phyloP scores from a whole-genome alignment of 2,113 vertebrate species.

The Pterocles gutturalis region DNA sequence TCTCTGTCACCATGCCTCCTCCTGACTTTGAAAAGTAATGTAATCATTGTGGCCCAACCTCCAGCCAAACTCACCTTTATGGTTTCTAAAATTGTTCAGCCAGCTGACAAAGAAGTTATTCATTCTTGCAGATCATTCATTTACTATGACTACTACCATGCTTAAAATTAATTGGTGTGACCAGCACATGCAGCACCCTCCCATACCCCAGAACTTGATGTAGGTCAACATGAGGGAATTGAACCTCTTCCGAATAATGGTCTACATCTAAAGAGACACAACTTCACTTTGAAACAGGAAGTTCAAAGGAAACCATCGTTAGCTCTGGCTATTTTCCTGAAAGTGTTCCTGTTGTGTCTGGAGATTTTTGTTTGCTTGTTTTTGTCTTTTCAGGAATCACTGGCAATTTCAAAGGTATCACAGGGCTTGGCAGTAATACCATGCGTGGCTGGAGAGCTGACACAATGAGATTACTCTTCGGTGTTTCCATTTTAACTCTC shows the following conservation, averaged over 20 bases:
- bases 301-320: neutral
- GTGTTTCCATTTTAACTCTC: neutral
- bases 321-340: neutral
- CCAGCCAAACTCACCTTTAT: neutral
- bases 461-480: neutral
- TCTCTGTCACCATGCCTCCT: neutral
- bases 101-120: constrained; percentile 11
- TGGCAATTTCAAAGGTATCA: neutral
- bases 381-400: neutral
- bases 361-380: neutral
- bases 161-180: neutral
- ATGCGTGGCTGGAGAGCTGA: neutral
- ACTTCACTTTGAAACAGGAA: neutral
- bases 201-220: neutral
- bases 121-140: neutral
- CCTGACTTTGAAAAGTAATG: neutral
- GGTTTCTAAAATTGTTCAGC: neutral
- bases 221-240: neutral
- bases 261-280: neutral
- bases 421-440: neutral
- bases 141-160: neutral
- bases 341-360: constrained; percentile 17
- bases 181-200: neutral
- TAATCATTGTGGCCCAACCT: neutral
- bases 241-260: neutral